Evolutionary conservation across 2,888 invertebrate genomes (phyloP), one percentile per base, ranked within the genome.

Genomic region (Drosophila austrosaltans): DNA sequence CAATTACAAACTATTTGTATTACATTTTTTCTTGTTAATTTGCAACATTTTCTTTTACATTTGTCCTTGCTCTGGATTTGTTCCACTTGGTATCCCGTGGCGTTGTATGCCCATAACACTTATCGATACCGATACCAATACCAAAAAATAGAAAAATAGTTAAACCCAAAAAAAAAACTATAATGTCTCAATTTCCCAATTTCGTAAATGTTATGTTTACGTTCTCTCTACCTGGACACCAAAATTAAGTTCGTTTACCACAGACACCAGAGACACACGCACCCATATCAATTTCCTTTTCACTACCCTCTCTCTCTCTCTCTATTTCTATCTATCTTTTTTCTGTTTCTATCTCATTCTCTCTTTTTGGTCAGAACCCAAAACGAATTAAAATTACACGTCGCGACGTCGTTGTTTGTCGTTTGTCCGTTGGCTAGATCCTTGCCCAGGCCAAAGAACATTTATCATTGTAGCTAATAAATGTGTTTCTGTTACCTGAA

Each of bases 371-470:
- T 72, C 56, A 63, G 69, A 80, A 67, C 81, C 83, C 87, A 81
- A 83, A 86, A 83, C 83, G 83, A 83, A 83, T 83, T 86, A 83
- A 86, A 83, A 83, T 83, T 83, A 86, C 83, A 86, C 83, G 79
- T 73, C 61, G 67, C 57, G 68, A 64, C 71, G 75, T 66, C 69
- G 67, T 36, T 10, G 36, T 36, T 28, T 28, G 28, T 28, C 28
- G 28, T 28, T 36, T 60, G 25, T 25, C 8, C 60, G 32, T 58
- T 64, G 62, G 30, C 66, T 30, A 6, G 57, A 22, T 53, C 53
- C 59, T 44, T 60, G 61, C 63, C 75, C 79, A 81, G 80, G 78
- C 78, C 42, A 67, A 75, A 64, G 85, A 79, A 79, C 83, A 84
- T 84, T 84, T 84, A 84, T 84, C 87, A 84, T 86, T 79, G 79